phyloP scores from a whole-genome alignment of 1,140 invertebrate genomes.

The Drosophila pandora region DNA sequence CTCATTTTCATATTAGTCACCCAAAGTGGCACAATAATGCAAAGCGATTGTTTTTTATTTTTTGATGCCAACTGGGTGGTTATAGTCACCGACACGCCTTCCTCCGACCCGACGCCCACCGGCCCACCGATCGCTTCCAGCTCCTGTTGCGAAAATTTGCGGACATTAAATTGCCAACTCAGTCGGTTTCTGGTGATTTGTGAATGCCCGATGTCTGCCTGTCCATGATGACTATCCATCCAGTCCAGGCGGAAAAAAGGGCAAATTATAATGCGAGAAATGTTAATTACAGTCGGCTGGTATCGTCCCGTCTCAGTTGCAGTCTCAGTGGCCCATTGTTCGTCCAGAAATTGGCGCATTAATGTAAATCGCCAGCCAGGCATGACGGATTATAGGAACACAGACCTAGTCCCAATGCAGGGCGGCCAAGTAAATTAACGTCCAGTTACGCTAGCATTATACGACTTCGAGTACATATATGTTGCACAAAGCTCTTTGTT shows the following conservation, averaged over 20 bases:
- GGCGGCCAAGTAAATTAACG: conserved; percentile 57
- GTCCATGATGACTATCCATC: conserved; percentile 26
- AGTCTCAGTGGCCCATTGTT: conserved; percentile 46
- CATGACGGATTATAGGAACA: conserved; percentile 74
- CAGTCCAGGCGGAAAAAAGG: conserved; percentile 51
- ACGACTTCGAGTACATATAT: conserved; percentile 1
- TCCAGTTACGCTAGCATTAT: conserved; percentile 59
- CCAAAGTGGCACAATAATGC: conserved; percentile 34
- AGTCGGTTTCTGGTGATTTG: conserved; percentile 25
- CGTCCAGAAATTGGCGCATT: conserved; percentile 66
- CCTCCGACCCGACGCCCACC: background rate
- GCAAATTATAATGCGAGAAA: conserved; percentile 78
- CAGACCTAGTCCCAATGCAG: conserved; percentile 50
- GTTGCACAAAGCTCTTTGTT: conserved; percentile 53
- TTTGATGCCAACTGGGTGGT: background rate
- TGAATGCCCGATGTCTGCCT: conserved; percentile 17
- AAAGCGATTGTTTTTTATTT: conserved; percentile 33
- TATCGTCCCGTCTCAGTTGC: conserved; percentile 41
- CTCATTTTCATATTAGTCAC: conserved; percentile 60
- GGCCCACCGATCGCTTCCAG: conserved; percentile 19
- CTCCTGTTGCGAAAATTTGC: conserved; percentile 55
- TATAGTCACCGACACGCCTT: background rate
- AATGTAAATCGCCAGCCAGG: conserved; percentile 69
- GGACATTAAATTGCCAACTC: conserved; percentile 67
- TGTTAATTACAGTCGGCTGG: conserved; percentile 73